Percentiles rank a stretch among this genome's conserved stretches.
Conservation (phyloP, 2,888 invertebrate species). For the Keiferia lycopersicella region DNA sequence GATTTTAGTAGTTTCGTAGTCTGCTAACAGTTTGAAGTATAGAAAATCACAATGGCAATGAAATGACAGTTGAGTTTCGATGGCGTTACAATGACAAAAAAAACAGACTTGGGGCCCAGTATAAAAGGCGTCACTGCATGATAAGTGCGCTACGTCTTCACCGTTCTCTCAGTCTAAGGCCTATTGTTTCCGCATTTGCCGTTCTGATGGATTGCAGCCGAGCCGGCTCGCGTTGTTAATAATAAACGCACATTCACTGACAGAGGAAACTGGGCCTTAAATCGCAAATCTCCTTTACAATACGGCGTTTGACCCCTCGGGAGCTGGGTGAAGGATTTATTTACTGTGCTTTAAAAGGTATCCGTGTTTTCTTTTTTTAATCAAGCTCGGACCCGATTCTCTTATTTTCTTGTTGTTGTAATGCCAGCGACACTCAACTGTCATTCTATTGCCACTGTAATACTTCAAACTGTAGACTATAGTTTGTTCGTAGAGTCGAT, state of each 20-base stretch:
- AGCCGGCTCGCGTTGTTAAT: slow-evolving; percentile 31
- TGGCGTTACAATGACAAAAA: too few relatives aligned
- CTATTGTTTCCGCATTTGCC: slow-evolving; percentile 67
- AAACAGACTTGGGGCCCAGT: too few relatives aligned
- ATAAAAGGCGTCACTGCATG: background rate
- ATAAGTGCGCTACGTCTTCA: background rate
- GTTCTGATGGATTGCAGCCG: slow-evolving; percentile 61
- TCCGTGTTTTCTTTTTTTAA: background rate
- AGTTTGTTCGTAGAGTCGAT: too few relatives aligned
- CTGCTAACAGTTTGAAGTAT: too few relatives aligned
- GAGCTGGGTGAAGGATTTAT: slow-evolving; percentile 4
- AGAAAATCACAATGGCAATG: too few relatives aligned
- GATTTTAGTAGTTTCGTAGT: too few relatives aligned
- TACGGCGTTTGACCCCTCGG: slow-evolving; percentile 8
- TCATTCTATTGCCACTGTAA: too few relatives aligned
- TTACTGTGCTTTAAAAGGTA: background rate
- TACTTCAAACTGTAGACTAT: too few relatives aligned
- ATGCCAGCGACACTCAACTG: too few relatives aligned
- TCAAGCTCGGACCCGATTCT: background rate
- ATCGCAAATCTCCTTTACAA: slow-evolving; percentile 10
- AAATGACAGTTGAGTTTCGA: too few relatives aligned
- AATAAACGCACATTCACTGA: slow-evolving; percentile 30
- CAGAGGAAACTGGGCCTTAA: slow-evolving; percentile 4
- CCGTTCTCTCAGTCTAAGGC: slow-evolving; percentile 37
- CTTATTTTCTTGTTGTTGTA: background rate